Percentiles rank a stretch among this genome's conserved stretches.
Evolutionary conservation across 1,140 invertebrate genomes (phyloP).

Genomic region (Phthorimaea operculella): DNA sequence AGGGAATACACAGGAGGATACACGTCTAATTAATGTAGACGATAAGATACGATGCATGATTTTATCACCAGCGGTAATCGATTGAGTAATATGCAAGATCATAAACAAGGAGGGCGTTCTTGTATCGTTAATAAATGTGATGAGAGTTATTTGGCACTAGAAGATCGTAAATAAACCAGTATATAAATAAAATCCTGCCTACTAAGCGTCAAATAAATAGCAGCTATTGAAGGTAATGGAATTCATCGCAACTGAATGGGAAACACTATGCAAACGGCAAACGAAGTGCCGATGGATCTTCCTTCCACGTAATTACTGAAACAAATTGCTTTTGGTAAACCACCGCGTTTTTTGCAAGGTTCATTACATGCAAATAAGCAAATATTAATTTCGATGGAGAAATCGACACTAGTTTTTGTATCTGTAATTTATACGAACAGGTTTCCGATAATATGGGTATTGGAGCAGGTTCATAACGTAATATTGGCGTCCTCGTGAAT

Average conservation of each 20-base stretch:
- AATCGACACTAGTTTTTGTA: constrained; percentile 5
- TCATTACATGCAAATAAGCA: not conserved
- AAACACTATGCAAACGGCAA: constrained; percentile 19
- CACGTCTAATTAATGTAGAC: not conserved
- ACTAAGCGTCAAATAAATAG: no score
- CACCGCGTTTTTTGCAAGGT: not conserved
- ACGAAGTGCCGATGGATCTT: constrained; percentile 18
- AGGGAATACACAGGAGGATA: not conserved
- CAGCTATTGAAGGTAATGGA: not conserved
- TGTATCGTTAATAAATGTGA: no score
- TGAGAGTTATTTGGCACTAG: no score
- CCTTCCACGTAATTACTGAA: constrained; percentile 17
- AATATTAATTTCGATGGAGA: not conserved
- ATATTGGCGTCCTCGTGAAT: constrained; percentile 8
- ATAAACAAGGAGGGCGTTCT: no score
- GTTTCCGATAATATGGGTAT: constrained; percentile 1
- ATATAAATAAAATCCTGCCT: no score
- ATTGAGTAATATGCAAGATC: not conserved
- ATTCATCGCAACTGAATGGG: constrained; percentile 8
- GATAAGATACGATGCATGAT: not conserved
- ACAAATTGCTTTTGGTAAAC: constrained; percentile 9
- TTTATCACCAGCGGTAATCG: not conserved
- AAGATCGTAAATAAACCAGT: no score
- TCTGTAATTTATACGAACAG: not conserved
- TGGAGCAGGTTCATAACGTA: not conserved